A percentile compares a stretch with the other conserved stretches of the same genome.
phyloP scores from a whole-genome alignment of 1,140 invertebrate species.

The Drosophila bipectinata region DNA sequence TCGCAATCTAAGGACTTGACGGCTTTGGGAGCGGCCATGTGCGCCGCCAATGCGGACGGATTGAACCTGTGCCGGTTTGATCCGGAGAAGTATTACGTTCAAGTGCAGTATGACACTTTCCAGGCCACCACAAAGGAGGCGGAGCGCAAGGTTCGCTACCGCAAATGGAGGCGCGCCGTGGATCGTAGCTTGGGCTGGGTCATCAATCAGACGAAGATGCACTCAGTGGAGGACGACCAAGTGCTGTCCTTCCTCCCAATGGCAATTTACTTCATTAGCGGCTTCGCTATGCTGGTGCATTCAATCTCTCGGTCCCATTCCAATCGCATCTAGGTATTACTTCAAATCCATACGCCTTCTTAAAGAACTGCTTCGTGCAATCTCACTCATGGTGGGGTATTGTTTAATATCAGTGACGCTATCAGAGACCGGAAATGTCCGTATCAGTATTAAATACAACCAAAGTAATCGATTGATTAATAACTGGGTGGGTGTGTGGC shows the following conservation, averaged over 20 bases:
- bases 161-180: slow-evolving; percentile 96
- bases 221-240: slow-evolving; percentile 87
- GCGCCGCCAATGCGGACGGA: slow-evolving; percentile 92
- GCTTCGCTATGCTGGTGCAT: slow-evolving; percentile 86
- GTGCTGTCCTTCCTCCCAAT: slow-evolving; percentile 89
- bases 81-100: slow-evolving; percentile 83
- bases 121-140: slow-evolving; percentile 90
- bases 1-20: slow-evolving; percentile 95
- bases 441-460: slow-evolving; percentile 45
- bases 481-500: not conserved
- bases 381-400: slow-evolving; percentile 2
- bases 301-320: slow-evolving; percentile 31
- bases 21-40: slow-evolving; percentile 95
- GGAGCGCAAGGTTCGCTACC: slow-evolving; percentile 93
- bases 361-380: slow-evolving; percentile 12
- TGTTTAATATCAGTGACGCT: slow-evolving; percentile 21
- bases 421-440: slow-evolving; percentile 64
- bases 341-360: slow-evolving; percentile 1
- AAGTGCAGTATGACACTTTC: slow-evolving; percentile 88
- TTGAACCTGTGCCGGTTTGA: slow-evolving; percentile 86
- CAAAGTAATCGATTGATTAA: slow-evolving; percentile 56
- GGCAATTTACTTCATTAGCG: slow-evolving; percentile 86
- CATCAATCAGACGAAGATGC: slow-evolving; percentile 87
- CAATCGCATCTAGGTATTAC: not conserved
- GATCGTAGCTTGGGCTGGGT: slow-evolving; percentile 95